A percentile compares a stretch with the other conserved stretches of the same genome.
phyloP scores from a whole-genome alignment of 2,797 vertebrate species.

The Gymnothorax javanicus region DNA sequence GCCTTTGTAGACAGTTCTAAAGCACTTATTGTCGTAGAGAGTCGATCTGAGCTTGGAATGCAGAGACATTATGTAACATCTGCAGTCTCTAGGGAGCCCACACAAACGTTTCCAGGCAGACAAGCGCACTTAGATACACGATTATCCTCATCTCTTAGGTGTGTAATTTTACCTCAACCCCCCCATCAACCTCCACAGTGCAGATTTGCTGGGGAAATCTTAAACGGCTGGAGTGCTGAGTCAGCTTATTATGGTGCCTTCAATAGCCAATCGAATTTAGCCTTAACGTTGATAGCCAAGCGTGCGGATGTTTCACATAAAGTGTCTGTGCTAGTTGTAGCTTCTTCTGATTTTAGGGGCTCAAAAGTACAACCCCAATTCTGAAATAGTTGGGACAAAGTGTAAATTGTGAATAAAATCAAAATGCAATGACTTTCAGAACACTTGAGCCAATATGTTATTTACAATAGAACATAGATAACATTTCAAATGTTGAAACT shows the following conservation, averaged over 20 bases:
- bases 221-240: not conserved
- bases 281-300: not conserved
- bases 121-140: not conserved
- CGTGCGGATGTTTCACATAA: not conserved
- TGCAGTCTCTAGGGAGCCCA: constrained; percentile 31
- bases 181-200: not conserved
- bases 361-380: no score
- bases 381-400: no score
- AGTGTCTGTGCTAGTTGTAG: not conserved
- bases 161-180: not conserved
- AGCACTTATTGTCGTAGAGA: not conserved
- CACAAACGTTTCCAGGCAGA: not conserved
- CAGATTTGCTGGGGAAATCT: not conserved
- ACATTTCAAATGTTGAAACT: no score
- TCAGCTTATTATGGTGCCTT: not conserved
- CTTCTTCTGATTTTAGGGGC: not conserved
- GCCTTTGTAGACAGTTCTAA: not conserved
- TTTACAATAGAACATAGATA: no score
- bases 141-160: not conserved
- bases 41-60: constrained; percentile 18
- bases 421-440: no score
- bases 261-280: not conserved
- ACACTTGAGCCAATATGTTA: no score
- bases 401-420: no score
- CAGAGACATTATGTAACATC: constrained; percentile 33